A percentile compares a stretch with the other conserved stretches of the same genome.
phyloP scores from a whole-genome alignment of 2,888 invertebrate genomes.

The Coleophora flavipennella region DNA sequence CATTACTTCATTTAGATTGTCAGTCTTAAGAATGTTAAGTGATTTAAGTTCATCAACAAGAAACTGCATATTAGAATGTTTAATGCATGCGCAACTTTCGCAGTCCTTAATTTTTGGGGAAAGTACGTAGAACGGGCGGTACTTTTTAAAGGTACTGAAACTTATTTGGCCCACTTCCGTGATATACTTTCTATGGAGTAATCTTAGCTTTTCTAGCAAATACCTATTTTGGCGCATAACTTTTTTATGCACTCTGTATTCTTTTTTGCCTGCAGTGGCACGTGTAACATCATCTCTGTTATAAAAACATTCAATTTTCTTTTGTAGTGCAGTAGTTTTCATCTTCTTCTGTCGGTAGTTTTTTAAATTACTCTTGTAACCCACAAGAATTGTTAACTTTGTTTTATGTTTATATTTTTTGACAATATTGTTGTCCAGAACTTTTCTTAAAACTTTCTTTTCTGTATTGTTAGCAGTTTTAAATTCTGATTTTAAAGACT shows the following conservation, averaged over 20 bases:
- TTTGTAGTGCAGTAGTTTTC: conserved; percentile 1
- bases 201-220: conserved; percentile 6
- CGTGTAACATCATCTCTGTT: conserved; percentile 12
- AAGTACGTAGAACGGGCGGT: conserved; percentile 14
- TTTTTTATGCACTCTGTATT: conserved; percentile 11
- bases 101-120: conserved; percentile 11
- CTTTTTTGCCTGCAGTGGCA: conserved; percentile 15
- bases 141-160: conserved; percentile 16
- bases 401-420: conserved; percentile 6
- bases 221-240: conserved; percentile 6
- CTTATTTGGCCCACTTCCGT: conserved; percentile 9
- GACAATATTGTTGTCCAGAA: conserved; percentile 4
- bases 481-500: conserved; percentile 4
- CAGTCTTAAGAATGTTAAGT: conserved; percentile 5
- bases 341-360: too few species aligned
- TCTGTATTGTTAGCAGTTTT: background rate
- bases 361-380: conserved; percentile 4
- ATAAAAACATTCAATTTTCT: conserved; percentile 10
- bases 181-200: conserved; percentile 10
- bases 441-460: conserved; percentile 4
- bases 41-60: conserved; percentile 9
- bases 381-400: conserved; percentile 3
- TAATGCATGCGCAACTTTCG: conserved; percentile 14
- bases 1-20: conserved; percentile 9
- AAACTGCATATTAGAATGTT: conserved; percentile 14